Conservation (phyloP, 2,797 vertebrate genomes). For the Poeciliopsis paucimaculata region DNA sequence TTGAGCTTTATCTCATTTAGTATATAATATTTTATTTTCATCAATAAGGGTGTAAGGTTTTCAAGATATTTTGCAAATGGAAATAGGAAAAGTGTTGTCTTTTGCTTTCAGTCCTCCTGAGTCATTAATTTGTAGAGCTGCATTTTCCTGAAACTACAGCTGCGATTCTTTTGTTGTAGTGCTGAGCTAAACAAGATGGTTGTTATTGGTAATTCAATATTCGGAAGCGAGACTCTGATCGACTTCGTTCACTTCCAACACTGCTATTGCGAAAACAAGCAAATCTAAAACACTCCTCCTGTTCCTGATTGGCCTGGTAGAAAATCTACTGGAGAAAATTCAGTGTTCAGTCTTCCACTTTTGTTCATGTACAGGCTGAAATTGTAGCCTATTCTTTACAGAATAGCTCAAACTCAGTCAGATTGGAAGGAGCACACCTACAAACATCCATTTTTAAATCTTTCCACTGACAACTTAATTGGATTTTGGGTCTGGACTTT, state of each 20-base stretch:
- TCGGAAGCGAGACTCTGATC: too few relatives aligned
- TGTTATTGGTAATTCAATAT: too few relatives aligned
- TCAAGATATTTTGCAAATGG: background rate
- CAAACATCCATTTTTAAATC: background rate
- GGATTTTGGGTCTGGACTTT: background rate
- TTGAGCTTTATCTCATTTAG: too few relatives aligned
- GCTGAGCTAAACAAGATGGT: too few relatives aligned
- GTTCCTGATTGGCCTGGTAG: too few relatives aligned
- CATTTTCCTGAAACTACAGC: background rate
- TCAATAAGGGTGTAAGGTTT: background rate
- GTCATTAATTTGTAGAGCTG: background rate
- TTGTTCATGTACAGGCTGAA: background rate
- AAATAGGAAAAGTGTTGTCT: background rate
- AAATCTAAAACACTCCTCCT: too few relatives aligned
- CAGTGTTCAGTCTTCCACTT: background rate
- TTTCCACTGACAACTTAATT: background rate
- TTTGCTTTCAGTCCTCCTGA: background rate
- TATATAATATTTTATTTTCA: too few relatives aligned
- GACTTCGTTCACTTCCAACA: too few relatives aligned
- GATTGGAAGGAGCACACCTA: background rate
- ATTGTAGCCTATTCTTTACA: background rate
- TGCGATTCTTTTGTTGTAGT: too few relatives aligned
- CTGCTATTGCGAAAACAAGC: too few relatives aligned
- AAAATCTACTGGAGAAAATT: too few relatives aligned
- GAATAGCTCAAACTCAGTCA: background rate